A percentile compares a stretch with the other conserved stretches of the same genome.
Evolutionary conservation across 2,113 vertebrate species (phyloP).

Genomic region (Ahaetulla prasina): DNA sequence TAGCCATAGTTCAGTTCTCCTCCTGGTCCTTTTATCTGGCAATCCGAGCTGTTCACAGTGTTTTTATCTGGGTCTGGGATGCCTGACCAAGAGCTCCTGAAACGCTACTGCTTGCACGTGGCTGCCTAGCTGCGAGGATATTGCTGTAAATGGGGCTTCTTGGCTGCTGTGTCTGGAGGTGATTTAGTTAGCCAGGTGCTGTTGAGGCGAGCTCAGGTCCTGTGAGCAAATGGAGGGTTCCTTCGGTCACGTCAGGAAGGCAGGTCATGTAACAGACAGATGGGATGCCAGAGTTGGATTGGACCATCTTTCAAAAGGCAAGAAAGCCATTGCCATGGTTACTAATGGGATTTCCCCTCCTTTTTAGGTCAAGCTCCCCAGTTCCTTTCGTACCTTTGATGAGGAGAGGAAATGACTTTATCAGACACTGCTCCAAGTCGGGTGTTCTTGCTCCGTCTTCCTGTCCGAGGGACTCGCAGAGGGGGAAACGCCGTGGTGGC

Average conservation of each 20-base stretch:
- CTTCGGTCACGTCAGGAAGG: not conserved
- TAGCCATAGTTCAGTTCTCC: not conserved
- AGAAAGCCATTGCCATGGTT: not conserved
- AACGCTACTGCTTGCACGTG: not conserved
- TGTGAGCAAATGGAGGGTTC: not conserved
- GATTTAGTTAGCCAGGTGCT: not conserved
- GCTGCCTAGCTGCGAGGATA: not conserved
- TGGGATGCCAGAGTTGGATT: not conserved
- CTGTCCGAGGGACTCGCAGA: conserved; percentile 14
- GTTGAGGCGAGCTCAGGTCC: not conserved
- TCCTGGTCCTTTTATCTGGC: not conserved
- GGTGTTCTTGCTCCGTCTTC: conserved; percentile 33
- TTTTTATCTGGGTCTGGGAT: too few relatives aligned
- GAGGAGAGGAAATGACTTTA: conserved; percentile 67
- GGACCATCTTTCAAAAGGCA: not conserved
- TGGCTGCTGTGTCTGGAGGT: not conserved
- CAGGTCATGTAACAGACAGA: not conserved
- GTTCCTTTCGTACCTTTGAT: conserved; percentile 38
- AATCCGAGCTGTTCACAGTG: not conserved
- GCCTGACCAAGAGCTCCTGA: not conserved
- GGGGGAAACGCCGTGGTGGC: conserved; percentile 44
- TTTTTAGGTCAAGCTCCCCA: conserved; percentile 63
- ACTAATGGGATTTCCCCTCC: conserved; percentile 27
- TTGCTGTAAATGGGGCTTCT: not conserved
- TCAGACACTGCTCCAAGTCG: conserved; percentile 31